These are phyloP conservation scores for Planococcus citri DNA, from an alignment of 1,140 invertebrate genomes.

Conservation along the genomic window DNA sequence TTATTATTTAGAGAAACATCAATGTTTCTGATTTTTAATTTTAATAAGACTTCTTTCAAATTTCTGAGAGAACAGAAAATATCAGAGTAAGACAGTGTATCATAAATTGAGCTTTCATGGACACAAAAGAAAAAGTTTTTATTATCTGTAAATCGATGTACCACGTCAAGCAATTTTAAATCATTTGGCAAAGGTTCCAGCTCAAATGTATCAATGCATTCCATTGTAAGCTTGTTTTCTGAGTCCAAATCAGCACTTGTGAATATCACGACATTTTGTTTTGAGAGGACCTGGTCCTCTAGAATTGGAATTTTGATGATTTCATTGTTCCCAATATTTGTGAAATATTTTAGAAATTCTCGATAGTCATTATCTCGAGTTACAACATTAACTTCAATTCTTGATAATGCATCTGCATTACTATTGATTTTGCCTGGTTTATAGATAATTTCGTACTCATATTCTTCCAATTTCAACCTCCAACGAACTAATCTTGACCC, in stretches of 20 bases:
- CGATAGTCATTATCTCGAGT: not conserved
- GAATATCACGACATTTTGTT: not conserved
- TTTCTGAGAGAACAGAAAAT: not conserved
- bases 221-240: not conserved
- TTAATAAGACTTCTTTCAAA: not conserved
- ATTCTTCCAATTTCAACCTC: conserved; percentile 38
- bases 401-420: conserved; percentile 28
- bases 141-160: no score
- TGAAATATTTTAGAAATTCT: not conserved
- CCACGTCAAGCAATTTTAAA: not conserved
- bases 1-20: not conserved
- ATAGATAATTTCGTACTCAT: conserved; percentile 36
- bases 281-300: not conserved
- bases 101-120: not conserved
- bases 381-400: not conserved
- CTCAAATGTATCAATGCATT: not conserved
- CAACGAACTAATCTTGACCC: conserved; percentile 38
- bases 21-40: not conserved
- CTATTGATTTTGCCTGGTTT: conserved; percentile 32
- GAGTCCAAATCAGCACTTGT: not conserved
- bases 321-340: not conserved
- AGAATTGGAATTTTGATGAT: not conserved
- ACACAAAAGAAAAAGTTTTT: not conserved
- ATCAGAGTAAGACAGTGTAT: not conserved
- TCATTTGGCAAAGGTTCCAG: not conserved